phyloP scores from a whole-genome alignment of 2,113 vertebrate species.

The Fregata magnificens region DNA sequence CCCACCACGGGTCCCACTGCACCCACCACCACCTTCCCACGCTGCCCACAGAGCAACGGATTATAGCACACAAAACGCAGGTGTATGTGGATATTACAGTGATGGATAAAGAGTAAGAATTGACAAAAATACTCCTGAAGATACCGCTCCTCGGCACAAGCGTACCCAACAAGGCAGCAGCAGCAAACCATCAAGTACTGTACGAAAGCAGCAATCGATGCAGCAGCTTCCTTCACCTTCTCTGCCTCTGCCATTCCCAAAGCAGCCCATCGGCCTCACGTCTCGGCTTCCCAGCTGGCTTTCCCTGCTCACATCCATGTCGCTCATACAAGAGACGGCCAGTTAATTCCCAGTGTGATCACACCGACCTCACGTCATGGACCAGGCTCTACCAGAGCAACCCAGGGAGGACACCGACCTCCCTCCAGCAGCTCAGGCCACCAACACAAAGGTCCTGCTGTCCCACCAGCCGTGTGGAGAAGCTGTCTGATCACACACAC shows the following conservation, averaged over 20 bases:
- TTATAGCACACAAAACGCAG: not conserved
- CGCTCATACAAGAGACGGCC: fast-evolving
- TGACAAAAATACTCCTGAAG: not conserved
- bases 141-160: not conserved
- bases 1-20: not conserved
- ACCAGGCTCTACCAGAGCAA: not conserved
- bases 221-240: not conserved
- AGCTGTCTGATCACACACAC: not conserved
- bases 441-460: not conserved
- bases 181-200: not conserved
- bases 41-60: not conserved
- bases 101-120: not conserved
- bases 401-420: not conserved
- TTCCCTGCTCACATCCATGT: not conserved
- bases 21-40: not conserved
- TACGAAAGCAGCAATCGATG: not conserved
- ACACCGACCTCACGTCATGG: not conserved
- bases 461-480: not conserved
- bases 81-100: not conserved
- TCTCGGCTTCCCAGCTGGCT: not conserved
- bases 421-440: not conserved
- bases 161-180: not conserved
- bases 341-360: not conserved
- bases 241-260: not conserved
- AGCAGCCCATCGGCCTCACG: not conserved